Conservation (phyloP, 2,888 invertebrate species). For the Drosophila pseudotakahashii region DNA sequence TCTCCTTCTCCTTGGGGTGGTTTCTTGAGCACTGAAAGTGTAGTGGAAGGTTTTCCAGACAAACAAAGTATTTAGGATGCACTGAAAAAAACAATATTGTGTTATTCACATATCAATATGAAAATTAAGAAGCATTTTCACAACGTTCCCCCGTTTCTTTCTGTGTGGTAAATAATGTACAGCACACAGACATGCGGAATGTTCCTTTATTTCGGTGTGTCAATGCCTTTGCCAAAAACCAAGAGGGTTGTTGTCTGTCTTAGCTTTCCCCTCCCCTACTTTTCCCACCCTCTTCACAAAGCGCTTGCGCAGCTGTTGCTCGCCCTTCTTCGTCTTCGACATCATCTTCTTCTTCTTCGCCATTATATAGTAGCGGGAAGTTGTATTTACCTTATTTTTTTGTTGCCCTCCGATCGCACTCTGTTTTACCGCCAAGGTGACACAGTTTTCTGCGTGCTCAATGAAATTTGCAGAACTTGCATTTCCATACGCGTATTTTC, state of each 20-base stretch:
- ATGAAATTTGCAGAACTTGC: slow-evolving; percentile 49
- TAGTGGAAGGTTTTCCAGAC: slow-evolving; percentile 65
- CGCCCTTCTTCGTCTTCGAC: slow-evolving; percentile 18
- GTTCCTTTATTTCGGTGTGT: slow-evolving; percentile 47
- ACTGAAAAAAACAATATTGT: background rate
- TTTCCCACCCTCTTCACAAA: slow-evolving; percentile 45
- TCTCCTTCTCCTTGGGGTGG: slow-evolving; percentile 51
- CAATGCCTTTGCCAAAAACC: slow-evolving; percentile 57
- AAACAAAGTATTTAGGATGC: slow-evolving; percentile 19
- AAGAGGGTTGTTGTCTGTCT: slow-evolving; percentile 61
- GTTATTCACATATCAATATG: too few species aligned
- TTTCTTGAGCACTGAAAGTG: slow-evolving; percentile 69
- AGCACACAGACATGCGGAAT: slow-evolving; percentile 34
- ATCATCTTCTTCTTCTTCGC: slow-evolving; percentile 13
- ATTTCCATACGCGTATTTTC: slow-evolving; percentile 58
- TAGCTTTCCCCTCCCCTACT: slow-evolving; percentile 18
- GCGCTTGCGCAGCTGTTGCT: slow-evolving; percentile 70
- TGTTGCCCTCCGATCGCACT: slow-evolving; percentile 28
- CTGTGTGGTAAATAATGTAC: slow-evolving; percentile 22
- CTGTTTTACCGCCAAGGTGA: slow-evolving; percentile 59
- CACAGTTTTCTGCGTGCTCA: slow-evolving; percentile 56
- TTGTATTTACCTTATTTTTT: slow-evolving; percentile 18
- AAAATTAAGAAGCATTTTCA: too few species aligned
- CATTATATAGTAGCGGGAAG: slow-evolving; percentile 22
- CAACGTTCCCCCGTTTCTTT: background rate